These are phyloP conservation scores for Biston betularia DNA, from an alignment of 2,888 invertebrate species.

Conservation along the genomic window DNA sequence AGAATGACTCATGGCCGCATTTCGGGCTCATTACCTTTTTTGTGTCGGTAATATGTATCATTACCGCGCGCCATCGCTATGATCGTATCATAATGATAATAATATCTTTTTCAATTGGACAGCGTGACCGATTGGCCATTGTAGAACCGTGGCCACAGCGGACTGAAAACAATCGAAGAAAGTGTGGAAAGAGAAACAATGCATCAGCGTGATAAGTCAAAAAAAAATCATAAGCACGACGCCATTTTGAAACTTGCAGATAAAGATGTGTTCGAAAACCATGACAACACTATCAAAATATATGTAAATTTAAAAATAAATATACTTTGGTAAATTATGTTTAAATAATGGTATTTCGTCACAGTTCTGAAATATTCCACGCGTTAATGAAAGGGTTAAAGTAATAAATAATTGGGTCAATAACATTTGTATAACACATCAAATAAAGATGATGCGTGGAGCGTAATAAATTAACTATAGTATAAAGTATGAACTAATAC, in stretches of 20 bases:
- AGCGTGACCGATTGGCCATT: constrained; percentile 48
- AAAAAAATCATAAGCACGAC: constrained; percentile 39
- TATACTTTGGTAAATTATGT: background rate
- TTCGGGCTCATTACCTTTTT: constrained; percentile 47
- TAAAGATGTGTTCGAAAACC: too few species aligned
- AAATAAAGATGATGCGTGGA: constrained; percentile 2
- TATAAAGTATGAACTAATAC: background rate
- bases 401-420: background rate
- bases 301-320: background rate
- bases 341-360: background rate
- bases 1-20: constrained; percentile 37
- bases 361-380: background rate
- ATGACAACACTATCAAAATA: background rate
- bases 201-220: constrained; percentile 1
- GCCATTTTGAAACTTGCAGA: constrained; percentile 11
- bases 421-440: constrained; percentile 4
- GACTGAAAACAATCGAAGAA: constrained; percentile 30
- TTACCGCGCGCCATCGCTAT: constrained; percentile 54
- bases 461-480: background rate
- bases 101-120: constrained; percentile 66
- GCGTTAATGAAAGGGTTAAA: background rate
- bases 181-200: constrained; percentile 22
- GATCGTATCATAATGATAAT: constrained; percentile 57
- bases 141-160: constrained; percentile 3
- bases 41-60: constrained; percentile 43